A percentile compares a stretch with the other conserved stretches of the same genome.
phyloP scores from a whole-genome alignment of 2,888 invertebrate species.

The Lasioglossum lativentre region DNA sequence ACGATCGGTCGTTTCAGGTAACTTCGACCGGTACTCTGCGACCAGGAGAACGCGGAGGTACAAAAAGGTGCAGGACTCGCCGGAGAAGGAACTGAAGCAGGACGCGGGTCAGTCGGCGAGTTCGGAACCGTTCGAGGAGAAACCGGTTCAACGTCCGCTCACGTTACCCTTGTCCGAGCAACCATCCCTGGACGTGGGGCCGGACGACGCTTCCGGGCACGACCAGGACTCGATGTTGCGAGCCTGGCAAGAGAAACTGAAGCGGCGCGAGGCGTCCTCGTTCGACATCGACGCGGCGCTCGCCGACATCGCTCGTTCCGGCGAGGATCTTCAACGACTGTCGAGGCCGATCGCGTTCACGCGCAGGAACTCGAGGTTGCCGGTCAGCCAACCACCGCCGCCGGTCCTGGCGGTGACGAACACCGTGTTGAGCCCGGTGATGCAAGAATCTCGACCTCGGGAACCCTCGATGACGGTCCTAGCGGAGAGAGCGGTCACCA shows the following conservation, averaged over 20 bases:
- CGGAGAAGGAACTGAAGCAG: slow-evolving; percentile 59
- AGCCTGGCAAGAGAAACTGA: slow-evolving; percentile 90
- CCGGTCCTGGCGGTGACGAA: slow-evolving; percentile 83
- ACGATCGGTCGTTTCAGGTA: slow-evolving; percentile 85
- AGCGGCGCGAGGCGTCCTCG: slow-evolving; percentile 81
- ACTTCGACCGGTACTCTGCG: slow-evolving; percentile 94
- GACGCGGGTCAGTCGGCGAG: slow-evolving; percentile 78
- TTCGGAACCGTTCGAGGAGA: slow-evolving; percentile 87
- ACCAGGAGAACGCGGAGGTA: slow-evolving; percentile 93
- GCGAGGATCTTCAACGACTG: slow-evolving; percentile 83
- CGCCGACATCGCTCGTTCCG: slow-evolving; percentile 82
- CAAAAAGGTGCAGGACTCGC: slow-evolving; percentile 86
- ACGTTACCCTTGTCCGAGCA: slow-evolving; percentile 80
- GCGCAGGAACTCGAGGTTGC: slow-evolving; percentile 71
- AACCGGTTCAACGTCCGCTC: slow-evolving; percentile 76
- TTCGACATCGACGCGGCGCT: slow-evolving; percentile 81
- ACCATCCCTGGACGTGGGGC: neutral
- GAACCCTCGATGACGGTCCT: slow-evolving; percentile 76
- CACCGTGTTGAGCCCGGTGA: slow-evolving; percentile 83
- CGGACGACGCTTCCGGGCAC: slow-evolving; percentile 51
- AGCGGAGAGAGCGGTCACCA: slow-evolving; percentile 81
- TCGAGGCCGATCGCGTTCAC: slow-evolving; percentile 82
- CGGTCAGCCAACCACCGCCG: slow-evolving; percentile 78
- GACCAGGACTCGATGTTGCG: slow-evolving; percentile 85
- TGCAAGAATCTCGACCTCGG: slow-evolving; percentile 82